Evolutionary conservation across 1,140 invertebrate genomes (phyloP), one percentile per base, ranked within the genome.

Genomic region (Ditylenchus dipsaci): DNA sequence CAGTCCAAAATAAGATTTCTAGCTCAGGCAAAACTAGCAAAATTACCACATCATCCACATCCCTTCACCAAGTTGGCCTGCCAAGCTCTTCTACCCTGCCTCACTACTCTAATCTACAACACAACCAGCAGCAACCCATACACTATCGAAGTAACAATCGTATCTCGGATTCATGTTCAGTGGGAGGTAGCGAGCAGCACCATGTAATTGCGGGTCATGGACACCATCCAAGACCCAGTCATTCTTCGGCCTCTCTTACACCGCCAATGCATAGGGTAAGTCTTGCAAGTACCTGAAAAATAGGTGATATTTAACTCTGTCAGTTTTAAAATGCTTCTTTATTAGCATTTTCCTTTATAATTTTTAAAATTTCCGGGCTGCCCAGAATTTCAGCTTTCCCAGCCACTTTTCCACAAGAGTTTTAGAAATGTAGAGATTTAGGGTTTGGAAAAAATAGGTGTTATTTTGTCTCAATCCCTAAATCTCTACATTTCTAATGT

Each of bases 241-340:
- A 61, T n/a, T 42, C 27, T 1, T 66, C 68, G 1, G 38, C 59
- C 3, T 70, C 68, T 15, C 30, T 66, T 8, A 70, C 68, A 47
- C 68, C 68, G 0, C 68, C 68, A 38, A 58, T 70, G 66, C 49
- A 59, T 45, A 42, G 68, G 0, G 56, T 65, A 29, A 21, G 33
- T 42, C 26, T n/a, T n/a, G n/a, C n/a, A n/a, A n/a, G n/a, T n/a
- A 64, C 27, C n/a, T n/a, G n/a, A n/a, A n/a, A n/a, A n/a, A n/a
- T n/a, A n/a, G n/a, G n/a, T n/a, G n/a, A n/a, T n/a, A n/a, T n/a
- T n/a, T n/a, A n/a, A n/a, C n/a, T n/a, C n/a, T n/a, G n/a, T n/a
- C n/a, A n/a, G n/a, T n/a, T n/a, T n/a, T n/a, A n/a, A n/a, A n/a
- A n/a, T n/a, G n/a, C n/a, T n/a, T n/a, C n/a, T n/a, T n/a, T n/a